Percentiles rank a stretch among this genome's conserved stretches.
Evolutionary conservation across 2,113 vertebrate species (phyloP).

Genomic region (Sarotherodon lohbergeri): DNA sequence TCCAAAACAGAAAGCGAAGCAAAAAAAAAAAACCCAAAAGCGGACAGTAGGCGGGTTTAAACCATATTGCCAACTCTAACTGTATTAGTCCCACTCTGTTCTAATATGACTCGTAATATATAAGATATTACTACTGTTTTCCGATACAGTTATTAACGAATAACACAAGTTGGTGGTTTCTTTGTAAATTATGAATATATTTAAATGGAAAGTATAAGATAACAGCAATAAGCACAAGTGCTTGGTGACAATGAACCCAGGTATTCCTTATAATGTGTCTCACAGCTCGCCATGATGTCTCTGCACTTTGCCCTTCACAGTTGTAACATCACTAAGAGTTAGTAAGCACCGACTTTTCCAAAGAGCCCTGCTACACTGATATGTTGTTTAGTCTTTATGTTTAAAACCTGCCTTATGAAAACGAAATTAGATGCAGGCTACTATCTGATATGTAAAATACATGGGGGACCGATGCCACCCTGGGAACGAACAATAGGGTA

Average conservation of each 20-base stretch:
- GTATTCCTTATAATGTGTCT: background rate
- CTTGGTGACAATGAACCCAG: background rate
- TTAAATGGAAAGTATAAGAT: background rate
- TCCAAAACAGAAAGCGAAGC: slow-evolving; percentile 23
- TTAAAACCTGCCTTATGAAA: background rate
- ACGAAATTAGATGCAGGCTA: background rate
- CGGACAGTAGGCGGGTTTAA: slow-evolving; percentile 17
- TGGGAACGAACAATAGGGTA: background rate
- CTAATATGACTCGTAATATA: slow-evolving; percentile 11
- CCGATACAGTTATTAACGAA: background rate
- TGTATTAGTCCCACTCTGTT: slow-evolving; percentile 36
- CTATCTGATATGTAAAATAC: background rate
- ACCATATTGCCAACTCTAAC: slow-evolving; percentile 47
- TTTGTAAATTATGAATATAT: background rate
- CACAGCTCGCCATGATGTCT: background rate
- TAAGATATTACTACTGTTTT: background rate
- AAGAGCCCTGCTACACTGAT: background rate
- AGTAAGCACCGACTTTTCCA: background rate
- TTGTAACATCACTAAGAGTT: background rate
- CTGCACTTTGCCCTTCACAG: slow-evolving; percentile 56
- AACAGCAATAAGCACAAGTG: background rate
- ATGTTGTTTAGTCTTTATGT: background rate
- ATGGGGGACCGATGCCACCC: background rate
- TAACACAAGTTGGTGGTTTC: background rate
- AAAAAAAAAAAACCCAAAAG: background rate